Evolutionary conservation across 2,797 vertebrate genomes (phyloP), one percentile per base, ranked within the genome.

Genomic region (Lophius americanus): DNA sequence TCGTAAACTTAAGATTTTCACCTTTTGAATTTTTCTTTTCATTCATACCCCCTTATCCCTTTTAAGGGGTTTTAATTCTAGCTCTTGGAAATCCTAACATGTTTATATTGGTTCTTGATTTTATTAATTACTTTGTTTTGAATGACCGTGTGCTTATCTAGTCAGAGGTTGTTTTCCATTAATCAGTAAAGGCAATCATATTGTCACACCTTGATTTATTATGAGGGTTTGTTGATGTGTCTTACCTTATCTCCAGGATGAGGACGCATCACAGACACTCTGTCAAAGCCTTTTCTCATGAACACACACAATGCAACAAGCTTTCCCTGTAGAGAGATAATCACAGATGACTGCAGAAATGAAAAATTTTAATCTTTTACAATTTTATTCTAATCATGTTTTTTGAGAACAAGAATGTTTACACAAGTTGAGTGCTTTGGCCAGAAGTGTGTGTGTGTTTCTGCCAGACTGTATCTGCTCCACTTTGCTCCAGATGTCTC

Each of bases 211-310:
- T n/a, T 0, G 0, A n/a, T 9, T 44, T 23, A 6, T 41, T 23
- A 23, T 23, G 23, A 41, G 6, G 33, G 9, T 46, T 1, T 8
- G 2, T 47, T n/a, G 9, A 32, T 51, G 4, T 53, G 59, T 60
- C 47, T 85, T 94, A 99, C 98, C 96, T 97, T 98, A 83, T 99
- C 97, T 92, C 98, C 97, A 2, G 97, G 96, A 81, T 96, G 95
- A 4, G 98, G 98, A 60, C 97, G 92, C 97, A 99, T 98, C 88
- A 99, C 94, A 0, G 98, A 98, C 32, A 99, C 96, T 1, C 97
- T 92, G 85, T 97, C 94, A 1, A 99, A 99, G 36, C 97, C 96
- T 87, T 94, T 97, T 73, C 95, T 88, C 79, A 99, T 89, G 64
- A 98, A 91, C 1, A 97, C 95, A 93, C 95, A 97, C 60, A 99